These are phyloP conservation scores for Xerus inauris DNA, from an alignment of 2,113 vertebrate species.

Conservation along the genomic window DNA sequence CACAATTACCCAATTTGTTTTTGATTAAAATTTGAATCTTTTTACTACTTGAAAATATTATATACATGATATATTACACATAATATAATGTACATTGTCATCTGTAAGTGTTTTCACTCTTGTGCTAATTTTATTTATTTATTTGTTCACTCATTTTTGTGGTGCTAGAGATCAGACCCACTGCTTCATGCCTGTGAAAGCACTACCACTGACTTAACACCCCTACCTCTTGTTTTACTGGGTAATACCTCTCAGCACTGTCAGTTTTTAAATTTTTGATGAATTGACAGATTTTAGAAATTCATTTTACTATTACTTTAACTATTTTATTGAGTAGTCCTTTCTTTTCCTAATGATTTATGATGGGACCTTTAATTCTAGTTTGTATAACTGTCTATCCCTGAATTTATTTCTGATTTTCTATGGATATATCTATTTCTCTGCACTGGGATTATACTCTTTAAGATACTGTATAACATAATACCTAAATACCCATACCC, in stretches of 20 bases:
- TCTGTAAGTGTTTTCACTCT: neutral
- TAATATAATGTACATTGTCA: neutral
- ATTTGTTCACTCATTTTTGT: neutral
- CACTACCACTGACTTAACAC: neutral
- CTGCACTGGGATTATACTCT: neutral
- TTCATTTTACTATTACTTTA: slow-evolving; percentile 34
- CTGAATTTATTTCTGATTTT: slow-evolving; percentile 19
- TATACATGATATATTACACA: too few relatives aligned
- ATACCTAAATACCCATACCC: slow-evolving; percentile 1
- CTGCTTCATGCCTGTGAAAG: neutral
- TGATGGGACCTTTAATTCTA: neutral
- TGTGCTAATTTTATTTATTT: neutral
- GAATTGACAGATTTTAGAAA: slow-evolving; percentile 43
- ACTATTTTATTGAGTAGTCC: neutral
- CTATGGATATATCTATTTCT: neutral
- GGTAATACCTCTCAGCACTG: neutral
- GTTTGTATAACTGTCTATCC: neutral
- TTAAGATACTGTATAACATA: neutral
- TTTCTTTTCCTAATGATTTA: neutral
- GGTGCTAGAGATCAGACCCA: neutral
- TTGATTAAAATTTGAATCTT: slow-evolving; percentile 21
- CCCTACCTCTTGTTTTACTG: neutral
- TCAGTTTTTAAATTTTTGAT: slow-evolving; percentile 17
- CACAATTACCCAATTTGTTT: neutral
- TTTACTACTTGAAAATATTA: neutral